Evolutionary conservation across 2,113 vertebrate genomes (phyloP).

Genomic region (Ovis aries): ARS-UI_Ramb_v3.0 NC_056058.1:96052501-96053000

Average conservation of each 20-base stretch:
- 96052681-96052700: background rate
- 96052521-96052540: background rate
- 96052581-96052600: background rate
- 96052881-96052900: background rate
- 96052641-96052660: background rate
- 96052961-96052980: background rate
- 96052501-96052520: background rate
- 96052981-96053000: conserved; percentile 32
- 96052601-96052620: background rate
- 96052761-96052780: background rate
- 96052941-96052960: background rate
- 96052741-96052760: background rate
- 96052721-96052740: background rate
- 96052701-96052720: background rate
- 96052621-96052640: background rate
- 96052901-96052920: background rate
- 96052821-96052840: background rate
- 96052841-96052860: background rate
- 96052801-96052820: conserved; percentile 26
- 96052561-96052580: background rate
- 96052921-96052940: background rate
- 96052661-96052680: background rate
- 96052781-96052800: background rate
- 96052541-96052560: background rate
- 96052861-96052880: background rate